Conservation (phyloP, 2,888 invertebrate species). For the Barypeithes pellucidus region DNA sequence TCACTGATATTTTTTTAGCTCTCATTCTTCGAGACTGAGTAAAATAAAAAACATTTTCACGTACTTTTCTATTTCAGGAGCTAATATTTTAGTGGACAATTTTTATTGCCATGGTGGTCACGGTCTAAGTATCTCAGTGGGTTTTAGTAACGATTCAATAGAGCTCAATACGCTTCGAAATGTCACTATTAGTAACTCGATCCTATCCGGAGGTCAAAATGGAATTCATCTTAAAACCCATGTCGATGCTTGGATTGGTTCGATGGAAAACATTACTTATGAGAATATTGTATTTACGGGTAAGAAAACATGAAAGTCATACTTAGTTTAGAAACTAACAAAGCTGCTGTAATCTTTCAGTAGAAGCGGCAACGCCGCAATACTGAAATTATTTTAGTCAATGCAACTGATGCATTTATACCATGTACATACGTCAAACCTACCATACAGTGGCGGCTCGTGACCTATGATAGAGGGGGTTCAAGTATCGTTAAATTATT, state of each 20-base stretch:
- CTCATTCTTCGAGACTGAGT: background rate
- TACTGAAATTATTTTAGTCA: no score
- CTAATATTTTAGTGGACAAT: constrained; percentile 47
- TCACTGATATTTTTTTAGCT: no score
- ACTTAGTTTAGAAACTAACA: no score
- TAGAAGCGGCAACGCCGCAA: no score
- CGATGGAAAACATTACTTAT: constrained; percentile 51
- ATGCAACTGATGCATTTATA: no score
- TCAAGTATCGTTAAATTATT: no score
- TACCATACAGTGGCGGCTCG: no score
- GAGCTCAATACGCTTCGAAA: constrained; percentile 48
- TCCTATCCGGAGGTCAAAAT: constrained; percentile 47
- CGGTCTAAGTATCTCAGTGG: constrained; percentile 55
- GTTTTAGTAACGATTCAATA: constrained; percentile 44
- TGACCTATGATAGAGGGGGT: no score
- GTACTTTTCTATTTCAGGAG: constrained; percentile 32
- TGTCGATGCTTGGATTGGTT: constrained; percentile 50
- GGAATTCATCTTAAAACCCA: constrained; percentile 57
- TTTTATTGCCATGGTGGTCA: constrained; percentile 55
- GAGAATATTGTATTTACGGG: constrained; percentile 52
- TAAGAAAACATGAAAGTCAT: no score
- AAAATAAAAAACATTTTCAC: background rate
- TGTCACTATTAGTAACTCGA: constrained; percentile 44
- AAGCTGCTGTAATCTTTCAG: no score
- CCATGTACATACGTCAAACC: no score